Percentiles rank a stretch among this genome's conserved stretches.
These are phyloP conservation scores for Himalopsyche kuldschensis DNA, from an alignment of 2,888 invertebrate genomes.

Conservation along the genomic window DNA sequence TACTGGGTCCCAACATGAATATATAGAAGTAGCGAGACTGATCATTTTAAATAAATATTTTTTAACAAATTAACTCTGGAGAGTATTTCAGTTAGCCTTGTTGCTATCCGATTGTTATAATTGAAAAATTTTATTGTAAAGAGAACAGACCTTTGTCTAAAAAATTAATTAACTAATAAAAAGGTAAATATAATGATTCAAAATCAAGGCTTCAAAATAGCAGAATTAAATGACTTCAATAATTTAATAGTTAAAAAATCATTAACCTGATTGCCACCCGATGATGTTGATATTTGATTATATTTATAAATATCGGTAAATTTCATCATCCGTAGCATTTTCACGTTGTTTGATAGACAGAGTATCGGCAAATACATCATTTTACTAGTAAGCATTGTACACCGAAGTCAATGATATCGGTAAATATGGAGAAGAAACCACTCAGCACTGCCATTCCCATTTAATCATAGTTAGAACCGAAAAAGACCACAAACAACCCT, in stretches of 20 bases:
- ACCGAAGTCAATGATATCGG: not conserved
- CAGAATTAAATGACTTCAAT: not conserved
- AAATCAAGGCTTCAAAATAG: not conserved
- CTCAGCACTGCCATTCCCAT: slow-evolving; percentile 38
- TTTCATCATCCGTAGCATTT: not conserved
- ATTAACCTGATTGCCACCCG: slow-evolving; percentile 25
- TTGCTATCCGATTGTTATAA: too few species aligned
- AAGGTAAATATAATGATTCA: too few species aligned
- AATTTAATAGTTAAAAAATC: slow-evolving; percentile 6
- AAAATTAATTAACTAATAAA: too few species aligned
- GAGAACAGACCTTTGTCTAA: too few species aligned
- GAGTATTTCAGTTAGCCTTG: too few species aligned
- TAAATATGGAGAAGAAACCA: slow-evolving; percentile 29
- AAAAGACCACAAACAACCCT: slow-evolving; percentile 39
- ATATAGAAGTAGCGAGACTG: too few species aligned
- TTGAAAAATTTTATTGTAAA: too few species aligned
- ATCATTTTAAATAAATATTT: too few species aligned
- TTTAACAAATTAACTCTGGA: too few species aligned
- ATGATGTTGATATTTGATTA: slow-evolving; percentile 25
- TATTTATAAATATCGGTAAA: not conserved
- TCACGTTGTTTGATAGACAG: not conserved
- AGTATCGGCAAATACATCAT: not conserved
- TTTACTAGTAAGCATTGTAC: not conserved
- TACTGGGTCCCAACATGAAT: too few species aligned
- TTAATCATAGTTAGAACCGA: slow-evolving; percentile 29